phyloP scores from a whole-genome alignment of 2,888 invertebrate genomes.

The Chelonus formosanus region DNA sequence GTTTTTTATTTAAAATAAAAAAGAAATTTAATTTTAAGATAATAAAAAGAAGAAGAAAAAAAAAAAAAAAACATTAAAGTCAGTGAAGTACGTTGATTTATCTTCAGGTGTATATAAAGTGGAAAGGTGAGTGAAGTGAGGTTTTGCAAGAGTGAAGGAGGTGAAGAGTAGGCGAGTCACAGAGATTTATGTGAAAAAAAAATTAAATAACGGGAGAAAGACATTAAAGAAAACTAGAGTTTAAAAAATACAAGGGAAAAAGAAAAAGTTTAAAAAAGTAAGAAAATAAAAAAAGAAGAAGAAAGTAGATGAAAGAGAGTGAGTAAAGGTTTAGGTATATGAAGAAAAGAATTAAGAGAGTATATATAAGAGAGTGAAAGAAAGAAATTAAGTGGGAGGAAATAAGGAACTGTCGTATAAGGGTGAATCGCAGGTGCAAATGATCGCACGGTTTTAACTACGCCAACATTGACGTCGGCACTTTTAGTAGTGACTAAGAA shows the following conservation, averaged over 20 bases:
- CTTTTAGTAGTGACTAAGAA: conserved; percentile 2
- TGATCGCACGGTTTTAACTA: conserved; percentile 7
- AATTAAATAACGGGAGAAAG: conserved; percentile 3
- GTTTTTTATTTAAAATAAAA: too few relatives aligned
- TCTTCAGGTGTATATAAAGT: neutral
- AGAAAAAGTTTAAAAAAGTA: neutral
- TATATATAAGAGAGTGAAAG: conserved; percentile 16
- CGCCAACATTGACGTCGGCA: conserved; percentile 5
- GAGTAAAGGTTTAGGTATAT: conserved; percentile 6
- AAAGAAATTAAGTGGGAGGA: conserved; percentile 3
- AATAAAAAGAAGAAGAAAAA: too few relatives aligned
- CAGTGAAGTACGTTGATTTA: too few relatives aligned
- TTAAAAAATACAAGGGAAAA: neutral
- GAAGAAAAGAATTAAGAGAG: neutral
- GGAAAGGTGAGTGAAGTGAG: conserved; percentile 15
- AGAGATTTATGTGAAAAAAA: conserved; percentile 16
- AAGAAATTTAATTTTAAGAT: too few relatives aligned
- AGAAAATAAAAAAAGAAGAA: conserved; percentile 6
- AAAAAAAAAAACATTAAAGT: too few relatives aligned
- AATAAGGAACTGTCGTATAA: conserved; percentile 9
- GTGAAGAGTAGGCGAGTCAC: neutral
- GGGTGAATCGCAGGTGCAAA: conserved; percentile 17
- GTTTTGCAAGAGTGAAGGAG: neutral
- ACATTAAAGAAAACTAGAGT: conserved; percentile 2
- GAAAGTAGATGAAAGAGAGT: conserved; percentile 19